Evolutionary conservation across 1,140 invertebrate genomes (phyloP).

Genomic region (Aricia agestis): DNA sequence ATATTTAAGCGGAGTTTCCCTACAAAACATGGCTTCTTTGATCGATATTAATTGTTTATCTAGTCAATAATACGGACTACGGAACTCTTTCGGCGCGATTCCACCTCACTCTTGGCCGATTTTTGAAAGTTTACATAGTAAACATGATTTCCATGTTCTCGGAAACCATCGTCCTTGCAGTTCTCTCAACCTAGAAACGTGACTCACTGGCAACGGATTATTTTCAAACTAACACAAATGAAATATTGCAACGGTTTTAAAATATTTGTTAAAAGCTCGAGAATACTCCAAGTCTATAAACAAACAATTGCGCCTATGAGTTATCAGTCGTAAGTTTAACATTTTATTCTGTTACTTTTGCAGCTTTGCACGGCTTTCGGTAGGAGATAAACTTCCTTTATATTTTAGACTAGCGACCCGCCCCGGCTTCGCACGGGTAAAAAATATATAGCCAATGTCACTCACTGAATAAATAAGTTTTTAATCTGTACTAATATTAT

Average conservation of each 20-base stretch:
- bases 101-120: too few relatives aligned
- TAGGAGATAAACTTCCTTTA: too few relatives aligned
- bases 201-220: constrained; percentile 40
- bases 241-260: constrained; percentile 28
- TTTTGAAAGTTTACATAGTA: constrained; percentile 21
- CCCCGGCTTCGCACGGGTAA: too few relatives aligned
- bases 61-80: too few relatives aligned
- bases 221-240: constrained; percentile 41
- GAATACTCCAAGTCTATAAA: background rate
- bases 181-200: constrained; percentile 38
- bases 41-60: too few relatives aligned
- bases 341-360: background rate
- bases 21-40: too few relatives aligned
- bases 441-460: too few relatives aligned
- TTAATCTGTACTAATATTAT: too few relatives aligned
- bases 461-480: too few relatives aligned
- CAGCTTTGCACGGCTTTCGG: background rate
- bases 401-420: too few relatives aligned
- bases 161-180: constrained; percentile 54
- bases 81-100: too few relatives aligned
- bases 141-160: constrained; percentile 35
- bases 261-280: constrained; percentile 18
- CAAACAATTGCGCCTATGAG: background rate
- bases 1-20: too few relatives aligned
- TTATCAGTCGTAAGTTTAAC: background rate